Percentiles rank a stretch among this genome's conserved stretches.
These are phyloP conservation scores for Agrilus planipennis DNA, from an alignment of 1,140 invertebrate genomes.

Conservation along the genomic window DNA sequence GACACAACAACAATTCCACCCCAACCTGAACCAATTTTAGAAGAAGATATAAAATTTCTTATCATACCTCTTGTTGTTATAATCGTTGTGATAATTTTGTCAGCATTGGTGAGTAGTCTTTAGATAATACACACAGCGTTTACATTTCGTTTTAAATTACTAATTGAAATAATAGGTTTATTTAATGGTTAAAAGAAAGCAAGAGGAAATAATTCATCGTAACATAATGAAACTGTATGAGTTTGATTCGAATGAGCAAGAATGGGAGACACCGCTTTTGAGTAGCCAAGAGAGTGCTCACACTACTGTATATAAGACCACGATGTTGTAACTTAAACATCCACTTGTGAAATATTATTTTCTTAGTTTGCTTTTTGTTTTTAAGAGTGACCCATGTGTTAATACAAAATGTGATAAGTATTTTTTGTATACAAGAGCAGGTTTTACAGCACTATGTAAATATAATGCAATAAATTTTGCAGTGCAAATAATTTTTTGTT, in stretches of 20 bases:
- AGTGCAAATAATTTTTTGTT: too few species aligned
- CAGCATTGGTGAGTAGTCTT: slow-evolving; percentile 15
- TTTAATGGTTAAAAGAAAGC: slow-evolving; percentile 21
- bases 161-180: slow-evolving; percentile 17
- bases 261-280: slow-evolving; percentile 17
- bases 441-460: too few species aligned
- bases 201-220: slow-evolving; percentile 12
- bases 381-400: too few species aligned
- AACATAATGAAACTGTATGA: slow-evolving; percentile 21
- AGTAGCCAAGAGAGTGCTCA: background rate
- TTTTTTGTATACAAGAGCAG: too few species aligned
- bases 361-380: too few species aligned
- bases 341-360: too few species aligned
- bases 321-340: too few species aligned
- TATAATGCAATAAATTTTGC: too few species aligned
- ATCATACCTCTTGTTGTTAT: slow-evolving; percentile 24
- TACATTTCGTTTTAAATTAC: background rate
- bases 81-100: slow-evolving; percentile 18
- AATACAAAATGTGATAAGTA: too few species aligned
- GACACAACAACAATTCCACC: background rate
- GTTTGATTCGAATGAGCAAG: slow-evolving; percentile 23
- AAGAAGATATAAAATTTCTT: slow-evolving; percentile 14
- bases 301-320: too few species aligned
- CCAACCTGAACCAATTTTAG: background rate
- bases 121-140: slow-evolving; percentile 5